phyloP scores from a whole-genome alignment of 2,888 invertebrate species.

The Xestia ashworthii region DNA sequence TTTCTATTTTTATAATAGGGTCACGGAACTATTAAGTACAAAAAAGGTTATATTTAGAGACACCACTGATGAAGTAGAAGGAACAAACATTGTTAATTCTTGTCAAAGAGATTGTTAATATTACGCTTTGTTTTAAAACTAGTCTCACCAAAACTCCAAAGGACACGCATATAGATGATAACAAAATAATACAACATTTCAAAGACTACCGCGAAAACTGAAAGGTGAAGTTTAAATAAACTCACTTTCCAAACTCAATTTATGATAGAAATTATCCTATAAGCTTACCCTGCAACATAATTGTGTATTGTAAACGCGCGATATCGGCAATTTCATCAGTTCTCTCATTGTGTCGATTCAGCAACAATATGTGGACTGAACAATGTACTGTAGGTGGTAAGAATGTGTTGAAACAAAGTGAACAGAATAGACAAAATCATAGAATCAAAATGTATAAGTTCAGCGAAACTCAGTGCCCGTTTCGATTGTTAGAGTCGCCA shows the following conservation, averaged over 20 bases:
- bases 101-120: not conserved
- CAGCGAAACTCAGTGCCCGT: not conserved
- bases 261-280: constrained; percentile 3
- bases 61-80: not conserved
- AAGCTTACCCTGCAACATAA: constrained; percentile 30
- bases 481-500: not conserved
- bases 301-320: constrained; percentile 46
- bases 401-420: constrained; percentile 22
- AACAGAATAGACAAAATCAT: constrained; percentile 14
- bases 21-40: constrained; percentile 1
- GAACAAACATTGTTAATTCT: not conserved
- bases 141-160: not conserved
- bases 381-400: constrained; percentile 53
- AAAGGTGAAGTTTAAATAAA: no score
- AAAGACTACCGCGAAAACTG: constrained; percentile 4
- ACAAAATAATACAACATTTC: not conserved
- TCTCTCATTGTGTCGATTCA: constrained; percentile 53
- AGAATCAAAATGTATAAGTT: no score
- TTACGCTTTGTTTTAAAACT: not conserved
- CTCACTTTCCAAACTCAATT: constrained; percentile 13
- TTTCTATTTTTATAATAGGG: constrained; percentile 8
- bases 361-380: constrained; percentile 36
- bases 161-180: not conserved
- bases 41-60: not conserved
- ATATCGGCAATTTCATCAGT: constrained; percentile 56